Percentiles rank a stretch among this genome's conserved stretches.
phyloP scores from a whole-genome alignment of 2,888 invertebrate species.

The Drosophila kokeensis region DNA sequence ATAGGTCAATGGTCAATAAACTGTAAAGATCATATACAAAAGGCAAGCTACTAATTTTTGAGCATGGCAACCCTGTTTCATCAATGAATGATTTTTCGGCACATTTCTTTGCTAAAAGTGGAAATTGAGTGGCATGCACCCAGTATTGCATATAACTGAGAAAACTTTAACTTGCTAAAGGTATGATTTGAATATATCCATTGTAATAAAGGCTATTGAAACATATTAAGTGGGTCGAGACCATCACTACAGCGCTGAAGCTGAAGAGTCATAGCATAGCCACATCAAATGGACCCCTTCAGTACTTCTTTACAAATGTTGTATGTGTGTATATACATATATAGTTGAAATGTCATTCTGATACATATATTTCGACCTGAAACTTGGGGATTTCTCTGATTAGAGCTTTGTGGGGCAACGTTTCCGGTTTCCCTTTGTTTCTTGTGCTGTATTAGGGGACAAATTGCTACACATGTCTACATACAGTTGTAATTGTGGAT shows the following conservation, averaged over 20 bases:
- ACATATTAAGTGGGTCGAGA: background rate
- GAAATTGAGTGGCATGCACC: too few species aligned
- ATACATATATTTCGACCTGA: background rate
- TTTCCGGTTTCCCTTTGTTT: background rate
- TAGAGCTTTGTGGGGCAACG: background rate
- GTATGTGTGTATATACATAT: background rate
- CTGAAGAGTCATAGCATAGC: background rate
- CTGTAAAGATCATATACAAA: background rate
- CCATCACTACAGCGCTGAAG: background rate
- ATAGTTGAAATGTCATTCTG: too few species aligned
- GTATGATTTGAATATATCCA: too few species aligned
- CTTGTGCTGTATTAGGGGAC: background rate
- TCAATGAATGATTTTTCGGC: background rate
- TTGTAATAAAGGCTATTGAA: background rate
- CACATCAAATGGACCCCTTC: background rate
- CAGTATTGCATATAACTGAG: too few species aligned
- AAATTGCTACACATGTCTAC: background rate
- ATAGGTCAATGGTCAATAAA: background rate
- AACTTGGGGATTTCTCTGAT: background rate
- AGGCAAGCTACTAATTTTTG: background rate
- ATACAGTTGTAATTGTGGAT: background rate
- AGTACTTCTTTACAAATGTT: background rate
- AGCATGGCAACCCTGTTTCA: background rate
- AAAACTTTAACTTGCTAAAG: too few species aligned
- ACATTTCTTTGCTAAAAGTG: too few species aligned